These are phyloP conservation scores for Macroglossus sobrinus DNA, from an alignment of 2,113 vertebrate species.

Conservation along the genomic window DNA sequence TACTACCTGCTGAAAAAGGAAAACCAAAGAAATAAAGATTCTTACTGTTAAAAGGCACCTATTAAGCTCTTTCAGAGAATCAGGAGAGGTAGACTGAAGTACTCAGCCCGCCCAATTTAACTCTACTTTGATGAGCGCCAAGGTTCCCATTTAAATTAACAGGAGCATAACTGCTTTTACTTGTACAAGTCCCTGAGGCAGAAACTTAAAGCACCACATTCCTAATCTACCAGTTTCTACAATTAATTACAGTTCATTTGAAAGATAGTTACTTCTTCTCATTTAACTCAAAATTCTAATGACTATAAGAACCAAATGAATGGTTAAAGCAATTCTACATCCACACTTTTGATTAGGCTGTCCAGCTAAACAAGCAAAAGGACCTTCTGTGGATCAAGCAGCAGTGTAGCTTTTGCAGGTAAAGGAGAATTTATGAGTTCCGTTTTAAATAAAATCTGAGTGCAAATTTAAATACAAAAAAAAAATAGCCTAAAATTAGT, in stretches of 20 bases:
- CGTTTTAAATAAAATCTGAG: not conserved
- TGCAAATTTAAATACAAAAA: not conserved
- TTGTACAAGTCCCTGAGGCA: not conserved
- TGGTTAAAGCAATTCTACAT: not conserved
- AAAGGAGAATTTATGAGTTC: not conserved
- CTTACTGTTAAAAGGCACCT: not conserved
- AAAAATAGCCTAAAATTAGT: not conserved
- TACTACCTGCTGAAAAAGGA: not conserved
- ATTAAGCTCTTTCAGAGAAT: not conserved
- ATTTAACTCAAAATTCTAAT: slow-evolving; percentile 42
- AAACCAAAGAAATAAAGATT: slow-evolving; percentile 13
- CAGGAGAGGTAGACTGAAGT: not conserved
- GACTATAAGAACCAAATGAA: not conserved
- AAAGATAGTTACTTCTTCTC: slow-evolving; percentile 36
- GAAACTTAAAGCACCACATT: not conserved
- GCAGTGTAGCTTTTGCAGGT: not conserved
- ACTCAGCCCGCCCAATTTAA: not conserved
- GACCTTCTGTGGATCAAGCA: not conserved
- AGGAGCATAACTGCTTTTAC: not conserved
- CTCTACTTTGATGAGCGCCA: not conserved
- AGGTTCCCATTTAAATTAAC: not conserved
- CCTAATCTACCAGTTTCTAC: slow-evolving; percentile 21
- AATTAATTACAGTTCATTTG: slow-evolving; percentile 49
- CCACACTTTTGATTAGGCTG: not conserved
- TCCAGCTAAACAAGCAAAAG: not conserved